These are phyloP conservation scores for Lordiphosa stackelbergi DNA, from an alignment of 1,140 invertebrate genomes.

Conservation along the genomic window DNA sequence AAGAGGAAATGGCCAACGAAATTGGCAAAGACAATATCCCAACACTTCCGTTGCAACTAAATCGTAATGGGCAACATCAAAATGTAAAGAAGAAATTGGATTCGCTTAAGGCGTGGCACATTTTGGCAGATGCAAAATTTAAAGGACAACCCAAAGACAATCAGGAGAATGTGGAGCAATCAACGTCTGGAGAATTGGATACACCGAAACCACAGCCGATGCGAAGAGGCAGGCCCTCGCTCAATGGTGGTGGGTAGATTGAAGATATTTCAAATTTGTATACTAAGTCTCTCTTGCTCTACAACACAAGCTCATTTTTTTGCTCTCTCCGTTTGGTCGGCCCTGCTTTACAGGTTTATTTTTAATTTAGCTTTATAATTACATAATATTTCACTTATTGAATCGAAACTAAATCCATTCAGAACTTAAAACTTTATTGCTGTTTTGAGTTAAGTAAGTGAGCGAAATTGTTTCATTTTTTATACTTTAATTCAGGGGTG, in stretches of 20 bases:
- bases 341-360: too few relatives aligned
- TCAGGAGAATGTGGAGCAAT: neutral
- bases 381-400: too few relatives aligned
- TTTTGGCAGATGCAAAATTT: slow-evolving; percentile 33
- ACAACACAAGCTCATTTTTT: too few relatives aligned
- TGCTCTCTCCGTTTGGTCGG: too few relatives aligned
- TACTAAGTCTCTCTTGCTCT: too few relatives aligned
- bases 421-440: too few relatives aligned
- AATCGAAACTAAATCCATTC: too few relatives aligned
- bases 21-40: slow-evolving; percentile 37
- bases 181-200: slow-evolving; percentile 1
- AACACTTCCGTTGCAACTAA: slow-evolving; percentile 31
- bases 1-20: slow-evolving; percentile 51
- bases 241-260: slow-evolving; percentile 58
- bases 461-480: too few relatives aligned
- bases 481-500: too few relatives aligned
- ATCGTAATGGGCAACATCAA: slow-evolving; percentile 19
- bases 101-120: slow-evolving; percentile 47
- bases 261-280: too few relatives aligned
- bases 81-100: slow-evolving; percentile 43
- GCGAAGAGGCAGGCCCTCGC: slow-evolving; percentile 48
- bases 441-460: too few relatives aligned
- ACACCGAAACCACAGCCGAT: slow-evolving; percentile 32
- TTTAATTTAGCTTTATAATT: too few relatives aligned
- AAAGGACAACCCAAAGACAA: slow-evolving; percentile 21